Conservation (phyloP, 2,888 invertebrate species). For the Catocala nupta region DNA sequence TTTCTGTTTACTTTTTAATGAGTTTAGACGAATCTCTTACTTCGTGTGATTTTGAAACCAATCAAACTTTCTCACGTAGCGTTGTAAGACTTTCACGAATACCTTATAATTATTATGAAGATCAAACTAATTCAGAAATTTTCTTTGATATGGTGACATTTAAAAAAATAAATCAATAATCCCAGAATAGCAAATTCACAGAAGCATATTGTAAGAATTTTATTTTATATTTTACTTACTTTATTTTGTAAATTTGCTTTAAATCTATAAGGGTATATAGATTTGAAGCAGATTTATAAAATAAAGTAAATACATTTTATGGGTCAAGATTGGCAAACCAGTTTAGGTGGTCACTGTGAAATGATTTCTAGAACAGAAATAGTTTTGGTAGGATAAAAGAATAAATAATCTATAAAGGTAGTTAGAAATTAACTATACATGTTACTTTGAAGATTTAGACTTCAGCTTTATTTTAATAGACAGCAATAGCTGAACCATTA, state of each 20-base stretch:
- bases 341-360: too few species aligned
- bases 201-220: too few species aligned
- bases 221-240: too few species aligned
- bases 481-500: too few species aligned
- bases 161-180: not conserved
- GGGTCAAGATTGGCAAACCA: not conserved
- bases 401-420: conserved; percentile 4
- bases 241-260: too few species aligned
- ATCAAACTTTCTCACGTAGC: conserved; percentile 80
- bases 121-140: conserved; percentile 38
- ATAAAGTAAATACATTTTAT: not conserved
- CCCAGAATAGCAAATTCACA: too few species aligned
- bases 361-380: too few species aligned
- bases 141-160: not conserved
- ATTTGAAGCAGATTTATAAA: too few species aligned
- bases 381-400: not conserved
- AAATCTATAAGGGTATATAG: too few species aligned
- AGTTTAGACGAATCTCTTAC: conserved; percentile 76
- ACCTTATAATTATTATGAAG: conserved; percentile 38
- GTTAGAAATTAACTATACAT: too few species aligned
- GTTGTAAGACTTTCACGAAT: conserved; percentile 56
- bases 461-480: too few species aligned
- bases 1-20: conserved; percentile 85
- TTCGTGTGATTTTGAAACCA: conserved; percentile 80
- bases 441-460: too few species aligned